Evolutionary conservation across 2,113 vertebrate species (phyloP).

Genomic region (Elgaria multicarinata): DNA sequence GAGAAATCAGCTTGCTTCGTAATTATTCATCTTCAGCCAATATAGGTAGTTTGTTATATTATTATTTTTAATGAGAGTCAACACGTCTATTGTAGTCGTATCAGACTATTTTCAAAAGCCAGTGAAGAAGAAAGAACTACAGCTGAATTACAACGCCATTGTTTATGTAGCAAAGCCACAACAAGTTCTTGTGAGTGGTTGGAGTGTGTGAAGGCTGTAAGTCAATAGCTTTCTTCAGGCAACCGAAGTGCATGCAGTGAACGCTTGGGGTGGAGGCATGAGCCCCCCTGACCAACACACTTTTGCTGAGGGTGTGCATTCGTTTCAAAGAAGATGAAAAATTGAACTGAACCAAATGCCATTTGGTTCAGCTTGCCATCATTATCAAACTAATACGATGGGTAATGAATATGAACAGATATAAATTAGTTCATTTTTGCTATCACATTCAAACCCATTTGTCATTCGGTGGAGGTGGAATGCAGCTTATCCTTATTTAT

Average conservation of each 20-base stretch:
- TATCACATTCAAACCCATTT: not conserved
- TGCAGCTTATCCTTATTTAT: not conserved
- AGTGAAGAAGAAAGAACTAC: not conserved
- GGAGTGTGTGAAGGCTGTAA: not conserved
- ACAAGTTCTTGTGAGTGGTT: not conserved
- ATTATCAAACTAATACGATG: not conserved
- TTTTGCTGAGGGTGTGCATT: not conserved
- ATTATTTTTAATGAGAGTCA: constrained; percentile 27
- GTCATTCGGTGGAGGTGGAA: not conserved
- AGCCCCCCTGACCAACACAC: not conserved
- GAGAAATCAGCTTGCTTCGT: constrained; percentile 26
- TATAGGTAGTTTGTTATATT: constrained; percentile 12
- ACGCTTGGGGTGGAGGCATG: not conserved
- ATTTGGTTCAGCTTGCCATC: not conserved
- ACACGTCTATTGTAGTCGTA: not conserved
- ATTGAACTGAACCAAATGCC: not conserved
- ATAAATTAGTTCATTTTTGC: not conserved
- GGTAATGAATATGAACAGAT: not conserved
- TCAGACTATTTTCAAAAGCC: not conserved
- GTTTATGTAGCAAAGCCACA: not conserved
- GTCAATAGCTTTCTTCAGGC: not conserved
- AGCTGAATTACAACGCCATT: not conserved
- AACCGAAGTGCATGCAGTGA: not conserved
- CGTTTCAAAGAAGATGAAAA: not conserved
- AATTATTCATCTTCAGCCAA: constrained; percentile 21